Conservation (phyloP, 2,113 vertebrate genomes). For the Grantiella picta region DNA sequence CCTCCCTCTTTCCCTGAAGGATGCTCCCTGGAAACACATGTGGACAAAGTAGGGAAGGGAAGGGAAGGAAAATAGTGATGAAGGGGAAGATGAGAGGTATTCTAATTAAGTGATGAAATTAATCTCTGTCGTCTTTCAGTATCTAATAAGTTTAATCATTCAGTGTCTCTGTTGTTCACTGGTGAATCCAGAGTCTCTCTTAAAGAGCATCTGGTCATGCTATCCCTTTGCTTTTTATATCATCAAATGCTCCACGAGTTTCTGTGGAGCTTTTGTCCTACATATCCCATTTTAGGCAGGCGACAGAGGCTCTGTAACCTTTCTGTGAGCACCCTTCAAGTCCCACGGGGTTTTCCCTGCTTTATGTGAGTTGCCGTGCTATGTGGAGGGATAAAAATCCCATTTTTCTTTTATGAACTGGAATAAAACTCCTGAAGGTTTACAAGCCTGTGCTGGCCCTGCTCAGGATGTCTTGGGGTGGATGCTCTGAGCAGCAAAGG, state of each 20-base stretch:
- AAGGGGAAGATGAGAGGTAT: background rate
- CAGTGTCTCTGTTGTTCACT: background rate
- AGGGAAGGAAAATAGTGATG: background rate
- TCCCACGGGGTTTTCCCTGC: background rate
- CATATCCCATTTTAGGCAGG: background rate
- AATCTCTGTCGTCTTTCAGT: background rate
- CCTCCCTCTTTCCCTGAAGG: constrained; percentile 50
- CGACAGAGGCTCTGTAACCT: background rate
- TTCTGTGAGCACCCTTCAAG: accelerated
- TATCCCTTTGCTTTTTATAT: background rate
- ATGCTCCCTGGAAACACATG: constrained; percentile 20
- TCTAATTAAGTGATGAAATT: background rate
- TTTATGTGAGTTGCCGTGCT: background rate
- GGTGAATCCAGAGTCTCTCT: background rate
- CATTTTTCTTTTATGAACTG: background rate
- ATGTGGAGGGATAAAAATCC: background rate
- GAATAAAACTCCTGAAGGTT: background rate
- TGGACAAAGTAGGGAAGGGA: background rate
- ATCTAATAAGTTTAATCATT: background rate
- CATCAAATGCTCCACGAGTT: background rate
- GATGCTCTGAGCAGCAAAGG: accelerated
- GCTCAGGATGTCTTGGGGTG: background rate
- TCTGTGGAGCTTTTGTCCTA: background rate
- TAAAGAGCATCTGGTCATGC: background rate
- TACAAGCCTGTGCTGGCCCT: background rate